Percentiles rank a stretch among this genome's conserved stretches.
Conservation (phyloP, 2,888 invertebrate species). For the Apoda limacodes region DNA sequence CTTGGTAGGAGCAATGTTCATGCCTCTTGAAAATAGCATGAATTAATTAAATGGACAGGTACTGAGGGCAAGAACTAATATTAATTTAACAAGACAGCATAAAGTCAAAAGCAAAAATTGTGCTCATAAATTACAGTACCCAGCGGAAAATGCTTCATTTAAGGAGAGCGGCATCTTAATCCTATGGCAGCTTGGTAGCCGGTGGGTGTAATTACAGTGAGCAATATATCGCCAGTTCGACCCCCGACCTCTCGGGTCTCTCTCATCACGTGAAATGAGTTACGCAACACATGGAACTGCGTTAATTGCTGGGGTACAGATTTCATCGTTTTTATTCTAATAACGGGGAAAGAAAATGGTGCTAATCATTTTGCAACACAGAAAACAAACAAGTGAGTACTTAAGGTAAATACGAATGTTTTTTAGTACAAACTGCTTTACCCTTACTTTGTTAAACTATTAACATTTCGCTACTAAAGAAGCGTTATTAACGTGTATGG, state of each 20-base stretch:
- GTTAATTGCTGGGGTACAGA: constrained; percentile 54
- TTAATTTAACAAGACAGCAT: constrained; percentile 24
- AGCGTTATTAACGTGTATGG: too few relatives aligned
- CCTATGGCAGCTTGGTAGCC: constrained; percentile 46
- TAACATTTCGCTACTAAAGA: too few relatives aligned
- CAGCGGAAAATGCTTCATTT: constrained; percentile 48
- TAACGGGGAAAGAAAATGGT: too few relatives aligned
- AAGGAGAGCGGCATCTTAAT: constrained; percentile 49
- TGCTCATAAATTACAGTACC: constrained; percentile 34
- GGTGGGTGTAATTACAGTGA: constrained; percentile 52
- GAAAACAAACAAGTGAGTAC: too few relatives aligned
- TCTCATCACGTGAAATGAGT: constrained; percentile 45
- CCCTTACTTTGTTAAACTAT: too few relatives aligned
- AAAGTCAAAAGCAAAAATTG: constrained; percentile 33
- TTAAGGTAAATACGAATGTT: too few relatives aligned
- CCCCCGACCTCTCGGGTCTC: constrained; percentile 29
- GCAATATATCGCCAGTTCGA: constrained; percentile 48
- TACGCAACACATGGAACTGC: constrained; percentile 58
- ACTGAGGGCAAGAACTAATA: too few relatives aligned
- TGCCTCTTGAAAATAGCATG: too few relatives aligned
- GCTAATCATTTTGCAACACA: too few relatives aligned
- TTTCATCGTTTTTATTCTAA: constrained; percentile 51
- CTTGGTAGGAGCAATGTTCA: too few relatives aligned
- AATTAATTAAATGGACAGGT: too few relatives aligned
- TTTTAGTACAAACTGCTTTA: too few relatives aligned